phyloP scores from a whole-genome alignment of 2,113 vertebrate species.

The Puma concolor region DNA sequence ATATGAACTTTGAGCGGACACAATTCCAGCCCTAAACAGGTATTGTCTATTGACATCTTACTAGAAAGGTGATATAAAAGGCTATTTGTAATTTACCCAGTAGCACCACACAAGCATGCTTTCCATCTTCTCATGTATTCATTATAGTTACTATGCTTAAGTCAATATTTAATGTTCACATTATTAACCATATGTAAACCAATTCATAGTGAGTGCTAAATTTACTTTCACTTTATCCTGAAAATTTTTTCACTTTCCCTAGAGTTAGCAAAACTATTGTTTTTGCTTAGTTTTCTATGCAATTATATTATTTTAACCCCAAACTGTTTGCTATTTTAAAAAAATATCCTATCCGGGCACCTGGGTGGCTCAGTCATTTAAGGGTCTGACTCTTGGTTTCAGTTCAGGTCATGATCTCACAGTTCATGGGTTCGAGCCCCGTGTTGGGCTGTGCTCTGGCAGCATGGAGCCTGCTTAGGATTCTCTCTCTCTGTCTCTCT shows the following conservation, averaged over 20 bases:
- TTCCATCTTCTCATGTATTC: not conserved
- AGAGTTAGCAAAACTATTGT: not conserved
- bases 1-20: not conserved
- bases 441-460: no score
- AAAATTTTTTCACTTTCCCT: not conserved
- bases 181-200: not conserved
- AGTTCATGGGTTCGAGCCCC: no score
- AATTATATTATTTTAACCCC: not conserved
- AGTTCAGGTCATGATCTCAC: no score
- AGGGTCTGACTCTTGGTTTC: no score
- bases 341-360: not conserved
- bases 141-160: not conserved
- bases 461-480: no score
- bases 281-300: not conserved
- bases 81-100: not conserved
- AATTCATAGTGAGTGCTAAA: not conserved
- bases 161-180: not conserved
- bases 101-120: not conserved
- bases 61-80: not conserved
- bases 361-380: no score
- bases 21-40: not conserved
- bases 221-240: not conserved
- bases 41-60: not conserved
- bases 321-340: not conserved
- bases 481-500: no score